Evolutionary conservation across 2,113 vertebrate genomes (phyloP).

Genomic region (Saccopteryx leptura): DNA sequence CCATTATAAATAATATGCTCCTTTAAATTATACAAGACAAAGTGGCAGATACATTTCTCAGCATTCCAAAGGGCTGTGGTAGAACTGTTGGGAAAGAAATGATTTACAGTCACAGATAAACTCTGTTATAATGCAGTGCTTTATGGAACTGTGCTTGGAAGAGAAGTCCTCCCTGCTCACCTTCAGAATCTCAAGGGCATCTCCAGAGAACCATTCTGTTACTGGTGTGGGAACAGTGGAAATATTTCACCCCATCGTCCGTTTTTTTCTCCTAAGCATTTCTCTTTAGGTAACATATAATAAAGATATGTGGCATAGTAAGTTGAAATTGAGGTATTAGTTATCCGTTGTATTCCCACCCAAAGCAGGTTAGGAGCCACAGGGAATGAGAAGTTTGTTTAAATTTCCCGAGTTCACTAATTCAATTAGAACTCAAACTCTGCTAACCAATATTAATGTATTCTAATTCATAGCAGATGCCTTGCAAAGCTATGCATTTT

Average conservation of each 20-base stretch:
- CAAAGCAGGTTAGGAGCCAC: neutral
- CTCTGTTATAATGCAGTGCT: neutral
- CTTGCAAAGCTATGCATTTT: neutral
- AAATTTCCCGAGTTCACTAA: neutral
- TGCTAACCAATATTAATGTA: neutral
- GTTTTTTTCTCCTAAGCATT: neutral
- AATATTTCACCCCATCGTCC: neutral
- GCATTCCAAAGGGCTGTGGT: slow-evolving; percentile 44
- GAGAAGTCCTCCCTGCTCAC: slow-evolving; percentile 14
- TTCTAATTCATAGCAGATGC: neutral
- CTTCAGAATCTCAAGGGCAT: slow-evolving; percentile 17
- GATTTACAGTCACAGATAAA: slow-evolving; percentile 43
- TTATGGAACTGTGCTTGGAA: slow-evolving; percentile 44
- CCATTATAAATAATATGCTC: slow-evolving; percentile 42
- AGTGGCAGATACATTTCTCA: slow-evolving; percentile 60
- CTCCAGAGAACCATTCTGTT: neutral
- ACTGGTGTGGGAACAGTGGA: neutral
- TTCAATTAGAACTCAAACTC: neutral
- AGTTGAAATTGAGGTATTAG: neutral
- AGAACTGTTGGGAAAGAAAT: slow-evolving; percentile 57
- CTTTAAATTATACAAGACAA: slow-evolving; percentile 53
- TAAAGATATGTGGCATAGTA: neutral
- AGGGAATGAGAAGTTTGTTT: neutral
- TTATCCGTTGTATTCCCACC: neutral
- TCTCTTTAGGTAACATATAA: neutral